Base-by-base conservation (phyloP, 2,888 invertebrate species). In the Melieria omissa region DNA sequence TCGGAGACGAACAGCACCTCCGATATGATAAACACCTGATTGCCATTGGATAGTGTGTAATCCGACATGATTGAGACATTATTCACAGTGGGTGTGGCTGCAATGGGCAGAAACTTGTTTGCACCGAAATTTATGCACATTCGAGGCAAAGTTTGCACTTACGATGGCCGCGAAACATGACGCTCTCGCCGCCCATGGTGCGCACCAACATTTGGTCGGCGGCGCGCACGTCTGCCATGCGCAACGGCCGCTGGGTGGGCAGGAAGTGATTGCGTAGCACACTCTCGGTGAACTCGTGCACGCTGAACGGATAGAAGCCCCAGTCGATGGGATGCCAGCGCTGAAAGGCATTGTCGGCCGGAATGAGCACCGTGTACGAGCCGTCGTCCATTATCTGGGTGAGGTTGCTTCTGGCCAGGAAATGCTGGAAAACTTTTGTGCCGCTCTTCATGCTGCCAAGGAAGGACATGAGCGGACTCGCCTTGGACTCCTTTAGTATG, bases 281-380 rank as follows among this genome's bases (percentile, higher is more conserved):
- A 80, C 87, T 89, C 81, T 90, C 90, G 12, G 91, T 90, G 82
- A 91, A 91, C 80, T 91, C 90, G 54, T 90, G 90, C 65, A 91
- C 91, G 78, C 90, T 90, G 82, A 91, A 91, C 5, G 91, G 91
- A 84, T 91, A 91, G 86, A 91, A 91, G 61, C 91, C 91, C 91
- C 91, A 91, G 83, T 91, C 91, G 78, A 91, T 91, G 70, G 91
- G 91, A 84, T 91, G 91, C 91, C 91, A 91, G 75, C 90, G 86
- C 81, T 91, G 91, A 81, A 91, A 91, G 72, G 91, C 91, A 82
- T 89, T 89, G 83, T 91, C 91, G 70, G 90, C 89, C 67, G 91
- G 91, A 75, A 91, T 89, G 74, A 91, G 88, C 12, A 91, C 90
- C 47, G 91, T 91, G 80, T 90, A 91, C 77, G 89, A 88, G 78